Evolutionary conservation across 1,140 invertebrate species (phyloP).

Genomic region (Lucilia sericata): DNA sequence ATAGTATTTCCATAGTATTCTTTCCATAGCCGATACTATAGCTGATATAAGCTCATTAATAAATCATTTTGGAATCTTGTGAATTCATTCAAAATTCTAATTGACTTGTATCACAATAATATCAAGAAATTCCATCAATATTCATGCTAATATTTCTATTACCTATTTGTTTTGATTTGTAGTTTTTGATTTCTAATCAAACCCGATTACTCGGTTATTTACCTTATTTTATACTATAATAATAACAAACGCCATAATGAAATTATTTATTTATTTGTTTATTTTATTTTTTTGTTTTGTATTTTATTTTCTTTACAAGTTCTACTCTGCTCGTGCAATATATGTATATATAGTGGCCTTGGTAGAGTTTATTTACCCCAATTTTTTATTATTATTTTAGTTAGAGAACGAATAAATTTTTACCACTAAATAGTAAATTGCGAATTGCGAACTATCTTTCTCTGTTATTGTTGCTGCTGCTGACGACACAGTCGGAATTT

Average conservation of each 20-base stretch:
- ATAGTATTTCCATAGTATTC: too few relatives aligned
- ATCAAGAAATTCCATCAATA: too few relatives aligned
- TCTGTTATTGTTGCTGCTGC: neutral
- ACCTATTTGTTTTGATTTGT: neutral
- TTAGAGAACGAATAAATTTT: neutral
- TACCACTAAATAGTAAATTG: neutral
- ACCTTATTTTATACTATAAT: neutral
- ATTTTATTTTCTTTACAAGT: constrained; percentile 12
- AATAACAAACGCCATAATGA: too few relatives aligned
- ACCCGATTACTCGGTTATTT: neutral
- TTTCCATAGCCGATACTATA: too few relatives aligned
- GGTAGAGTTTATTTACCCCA: constrained; percentile 40
- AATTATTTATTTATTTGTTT: neutral
- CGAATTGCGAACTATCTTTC: neutral
- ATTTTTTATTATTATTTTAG: neutral
- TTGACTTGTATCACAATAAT: too few relatives aligned
- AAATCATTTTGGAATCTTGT: too few relatives aligned
- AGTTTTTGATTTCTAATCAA: neutral
- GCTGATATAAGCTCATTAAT: too few relatives aligned
- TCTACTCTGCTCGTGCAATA: neutral
- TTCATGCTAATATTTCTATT: too few relatives aligned
- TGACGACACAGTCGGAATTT: neutral
- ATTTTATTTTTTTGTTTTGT: neutral
- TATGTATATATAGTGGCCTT: neutral
- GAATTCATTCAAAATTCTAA: too few relatives aligned